Base-by-base conservation (phyloP, 2,888 invertebrate genomes). In the Stictocephala bisonia region DNA sequence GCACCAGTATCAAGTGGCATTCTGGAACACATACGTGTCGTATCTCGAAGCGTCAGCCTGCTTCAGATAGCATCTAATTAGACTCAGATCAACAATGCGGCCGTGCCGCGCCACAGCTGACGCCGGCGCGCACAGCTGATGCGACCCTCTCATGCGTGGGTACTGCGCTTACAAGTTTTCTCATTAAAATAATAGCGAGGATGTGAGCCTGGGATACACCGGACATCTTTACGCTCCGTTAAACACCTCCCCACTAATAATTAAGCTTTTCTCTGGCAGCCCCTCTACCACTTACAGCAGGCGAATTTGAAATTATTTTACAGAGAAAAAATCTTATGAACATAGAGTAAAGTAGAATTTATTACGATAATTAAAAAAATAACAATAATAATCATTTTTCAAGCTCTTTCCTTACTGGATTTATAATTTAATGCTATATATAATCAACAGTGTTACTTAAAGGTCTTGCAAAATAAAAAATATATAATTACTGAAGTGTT, bases 141-240 rank as follows among this genome's bases (percentile, higher is more conserved):
- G 44, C 4, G 44, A 6, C n/a, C 44, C n/a, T n/a, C 11, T 20
- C 29, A 3, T 6, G 24, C 26, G 24, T 15, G 2, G 4, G 24
- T 22, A 26, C 56, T 56, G 2, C 56, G 29, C 15, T 3, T 22
- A 26, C 27, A 41, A 64, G 64, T 64, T 44, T 44, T 64, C 64
- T 44, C 64, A 64, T 64, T 44, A 26, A 53, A 44, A 64, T 40
- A 64, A 44, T 44, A 24, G 60, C 40, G 41, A 1, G 58, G 22
- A 13, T 44, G 44, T 15, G 44, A 44, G 44, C 44, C 51, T n/a
- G n/a, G n/a, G n/a, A n/a, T n/a, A 3, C 60, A 22, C 64, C 44
- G 64, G 64, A 64, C 64, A 64, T 64, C 64, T 64, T 44, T 27
- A 64, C 64, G 64, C 40, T 41, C 64, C 26, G 64, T 64, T 64